Conservation (phyloP, 2,113 vertebrate genomes). For the Peromyscus polionotus region DNA sequence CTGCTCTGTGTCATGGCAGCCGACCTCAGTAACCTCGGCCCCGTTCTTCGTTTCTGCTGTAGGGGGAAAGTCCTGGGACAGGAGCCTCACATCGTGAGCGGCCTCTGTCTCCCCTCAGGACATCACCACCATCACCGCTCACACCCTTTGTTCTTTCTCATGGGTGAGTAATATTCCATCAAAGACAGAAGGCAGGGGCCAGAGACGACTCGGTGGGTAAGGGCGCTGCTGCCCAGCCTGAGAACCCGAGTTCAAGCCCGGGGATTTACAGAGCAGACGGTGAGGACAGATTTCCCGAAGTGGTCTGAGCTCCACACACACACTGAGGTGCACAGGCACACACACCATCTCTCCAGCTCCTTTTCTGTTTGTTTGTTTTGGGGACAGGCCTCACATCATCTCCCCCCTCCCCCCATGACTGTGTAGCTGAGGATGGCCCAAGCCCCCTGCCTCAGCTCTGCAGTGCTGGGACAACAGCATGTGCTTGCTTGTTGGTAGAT, state of each 20-base stretch:
- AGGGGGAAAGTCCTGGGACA: neutral
- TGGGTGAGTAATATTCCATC: neutral
- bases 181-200: too few species aligned
- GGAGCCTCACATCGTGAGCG: neutral
- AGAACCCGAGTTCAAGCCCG: neutral
- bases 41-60: neutral
- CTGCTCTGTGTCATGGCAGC: too few species aligned
- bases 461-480: neutral
- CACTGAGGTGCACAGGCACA: accelerated
- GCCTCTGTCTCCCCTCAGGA: neutral
- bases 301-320: neutral
- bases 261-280: too few species aligned
- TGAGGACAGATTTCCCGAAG: neutral
- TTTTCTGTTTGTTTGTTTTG: neutral
- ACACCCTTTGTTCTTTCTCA: neutral
- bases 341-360: neutral
- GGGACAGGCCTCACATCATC: neutral
- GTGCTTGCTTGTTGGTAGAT: too few species aligned
- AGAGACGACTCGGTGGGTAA: neutral
- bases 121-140: neutral
- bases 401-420: accelerated
- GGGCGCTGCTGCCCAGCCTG: too few species aligned
- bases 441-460: neutral
- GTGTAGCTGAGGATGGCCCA: neutral
- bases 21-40: neutral